Evolutionary conservation across 2,797 vertebrate genomes (phyloP).

Genomic region (Acridotheres tristis): DNA sequence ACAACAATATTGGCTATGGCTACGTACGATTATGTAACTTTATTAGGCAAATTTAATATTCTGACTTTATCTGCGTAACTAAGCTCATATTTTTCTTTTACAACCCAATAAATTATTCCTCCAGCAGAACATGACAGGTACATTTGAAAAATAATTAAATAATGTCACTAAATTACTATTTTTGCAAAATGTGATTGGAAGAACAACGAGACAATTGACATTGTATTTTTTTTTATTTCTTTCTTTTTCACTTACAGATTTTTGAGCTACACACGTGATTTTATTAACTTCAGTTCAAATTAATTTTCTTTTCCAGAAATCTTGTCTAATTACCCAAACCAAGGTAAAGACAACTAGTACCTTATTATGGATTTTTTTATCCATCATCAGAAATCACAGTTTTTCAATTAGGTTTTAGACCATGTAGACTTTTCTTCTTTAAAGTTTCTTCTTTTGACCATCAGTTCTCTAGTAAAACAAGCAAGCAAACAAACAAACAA

Average conservation of each 20-base stretch:
- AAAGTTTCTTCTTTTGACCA: background rate
- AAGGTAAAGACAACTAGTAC: background rate
- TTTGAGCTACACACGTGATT: background rate
- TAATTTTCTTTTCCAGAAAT: constrained; percentile 7
- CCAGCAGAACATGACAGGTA: background rate
- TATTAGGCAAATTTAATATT: background rate
- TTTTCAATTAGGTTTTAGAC: background rate
- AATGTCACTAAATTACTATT: background rate
- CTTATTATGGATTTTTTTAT: background rate
- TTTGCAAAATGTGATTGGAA: background rate
- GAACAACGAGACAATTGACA: background rate
- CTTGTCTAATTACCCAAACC: background rate
- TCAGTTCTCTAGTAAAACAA: background rate
- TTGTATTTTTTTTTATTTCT: background rate
- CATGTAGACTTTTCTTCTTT: background rate
- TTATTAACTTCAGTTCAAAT: background rate
- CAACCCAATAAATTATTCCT: background rate
- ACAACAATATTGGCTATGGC: background rate
- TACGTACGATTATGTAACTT: background rate
- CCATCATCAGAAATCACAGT: background rate
- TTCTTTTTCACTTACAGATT: background rate
- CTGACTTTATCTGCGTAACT: background rate
- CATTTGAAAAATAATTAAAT: constrained; percentile 1
- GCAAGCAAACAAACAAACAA: background rate
- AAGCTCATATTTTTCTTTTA: background rate